phyloP scores from a whole-genome alignment of 2,888 invertebrate genomes.

The Stenichneumon culpator region DNA sequence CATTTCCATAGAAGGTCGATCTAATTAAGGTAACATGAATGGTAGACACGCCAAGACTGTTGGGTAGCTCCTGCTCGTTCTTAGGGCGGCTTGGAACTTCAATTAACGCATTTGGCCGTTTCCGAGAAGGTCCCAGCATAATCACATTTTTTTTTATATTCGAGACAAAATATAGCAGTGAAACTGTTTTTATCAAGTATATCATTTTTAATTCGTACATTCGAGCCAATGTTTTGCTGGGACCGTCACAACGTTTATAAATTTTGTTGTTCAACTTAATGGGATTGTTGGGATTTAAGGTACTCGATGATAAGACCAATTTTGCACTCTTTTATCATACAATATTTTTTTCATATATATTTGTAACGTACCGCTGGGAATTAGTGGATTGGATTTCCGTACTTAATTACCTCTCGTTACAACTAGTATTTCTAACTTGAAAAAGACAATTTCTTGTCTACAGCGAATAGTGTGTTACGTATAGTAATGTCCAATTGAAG shows the following conservation, averaged over 20 bases:
- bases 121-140: constrained; percentile 55
- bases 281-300: constrained; percentile 43
- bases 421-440: neutral
- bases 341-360: neutral
- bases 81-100: constrained; percentile 61
- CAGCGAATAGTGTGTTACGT: neutral
- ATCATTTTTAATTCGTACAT: neutral
- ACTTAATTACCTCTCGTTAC: neutral
- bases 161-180: neutral
- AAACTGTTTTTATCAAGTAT: neutral
- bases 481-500: neutral
- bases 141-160: constrained; percentile 1
- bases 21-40: constrained; percentile 75
- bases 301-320: constrained; percentile 19
- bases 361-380: constrained; percentile 24
- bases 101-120: constrained; percentile 54
- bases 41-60: constrained; percentile 69
- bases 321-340: constrained; percentile 20
- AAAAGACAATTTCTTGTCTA: neutral
- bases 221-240: constrained; percentile 39
- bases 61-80: constrained; percentile 64
- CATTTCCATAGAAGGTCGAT: constrained; percentile 75
- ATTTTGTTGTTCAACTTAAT: constrained; percentile 27
- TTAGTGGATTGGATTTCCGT: constrained; percentile 35
- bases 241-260: constrained; percentile 38